Evolutionary conservation across 1,140 invertebrate species (phyloP), one percentile per base, ranked within the genome.

Genomic region (Drosophila funebris): DNA sequence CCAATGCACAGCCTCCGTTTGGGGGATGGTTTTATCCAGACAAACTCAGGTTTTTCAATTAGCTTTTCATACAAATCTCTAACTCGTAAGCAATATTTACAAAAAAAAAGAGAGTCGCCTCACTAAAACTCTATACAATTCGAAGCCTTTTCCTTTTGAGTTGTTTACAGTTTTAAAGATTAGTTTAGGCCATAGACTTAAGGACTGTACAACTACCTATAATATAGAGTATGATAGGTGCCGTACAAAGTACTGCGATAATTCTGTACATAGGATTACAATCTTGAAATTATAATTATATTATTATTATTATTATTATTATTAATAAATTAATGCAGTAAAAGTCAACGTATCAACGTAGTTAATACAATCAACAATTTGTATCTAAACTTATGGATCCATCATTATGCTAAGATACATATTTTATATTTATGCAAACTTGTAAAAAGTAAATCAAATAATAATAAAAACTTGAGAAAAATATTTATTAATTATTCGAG

Each of bases 231-330:
- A 73, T 73, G 39, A 71, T 78, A 78, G 83, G 69, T 73, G 84
- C 76, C 46, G 78, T 88, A 88, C 83, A 58, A 89, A 88, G 83
- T 88, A 84, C 79, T 50, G 78, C 73, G 69, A 68, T 80, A 80
- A 18, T 50, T 22, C 37, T 57, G 54, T 61, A 82, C 41, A 82
- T 54, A 67, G 36, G 27, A 50, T 27, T 61, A 50, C 58, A 61
- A 29, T 20, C 43, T 31, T 66, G 52, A 46, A 56, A 66, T 56
- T 66, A 66, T 44, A 22, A 43, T 22, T 39, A 22, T 57, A 46
- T 16, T 22, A 27, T 5, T 18, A 52, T 50, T 74, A 74, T 70
- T 71, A n/a, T n/a, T 57, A 46, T 16, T 22, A 27, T 5, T 18
- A 52, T 50, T 74, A 74, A 64, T 71, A 70, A 63, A 33, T 62